phyloP scores from a whole-genome alignment of 2,888 invertebrate genomes.

The Tenthredo distinguenda region DNA sequence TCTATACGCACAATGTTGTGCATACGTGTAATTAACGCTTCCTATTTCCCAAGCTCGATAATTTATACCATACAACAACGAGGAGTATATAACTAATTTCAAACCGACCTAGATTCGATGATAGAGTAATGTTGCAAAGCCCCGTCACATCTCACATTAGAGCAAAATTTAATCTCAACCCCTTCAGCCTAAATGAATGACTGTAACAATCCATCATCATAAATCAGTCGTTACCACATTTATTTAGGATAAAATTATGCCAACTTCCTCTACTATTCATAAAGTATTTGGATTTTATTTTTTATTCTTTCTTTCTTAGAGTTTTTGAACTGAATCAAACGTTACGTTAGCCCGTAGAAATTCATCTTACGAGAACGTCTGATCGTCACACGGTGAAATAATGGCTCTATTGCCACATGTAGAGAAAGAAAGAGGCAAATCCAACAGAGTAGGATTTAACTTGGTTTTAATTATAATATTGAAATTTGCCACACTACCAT shows the following conservation, averaged over 20 bases:
- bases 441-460: background rate
- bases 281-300: background rate
- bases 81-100: background rate
- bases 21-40: conserved; percentile 14
- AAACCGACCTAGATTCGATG: background rate
- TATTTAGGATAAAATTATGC: background rate
- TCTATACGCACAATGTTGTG: background rate
- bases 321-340: background rate
- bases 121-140: background rate
- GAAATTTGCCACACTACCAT: background rate
- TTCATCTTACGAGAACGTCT: background rate
- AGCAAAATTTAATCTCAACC: background rate
- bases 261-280: background rate
- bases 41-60: conserved; percentile 23
- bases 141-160: background rate
- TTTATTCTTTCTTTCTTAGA: background rate
- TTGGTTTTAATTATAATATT: background rate
- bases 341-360: background rate
- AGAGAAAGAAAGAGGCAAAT: background rate
- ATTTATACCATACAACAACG: background rate
- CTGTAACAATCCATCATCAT: background rate
- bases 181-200: background rate
- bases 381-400: background rate
- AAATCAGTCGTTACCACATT: background rate
- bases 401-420: background rate